Conservation (phyloP, 2,113 vertebrate genomes). For the Uropsilus gracilis region DNA sequence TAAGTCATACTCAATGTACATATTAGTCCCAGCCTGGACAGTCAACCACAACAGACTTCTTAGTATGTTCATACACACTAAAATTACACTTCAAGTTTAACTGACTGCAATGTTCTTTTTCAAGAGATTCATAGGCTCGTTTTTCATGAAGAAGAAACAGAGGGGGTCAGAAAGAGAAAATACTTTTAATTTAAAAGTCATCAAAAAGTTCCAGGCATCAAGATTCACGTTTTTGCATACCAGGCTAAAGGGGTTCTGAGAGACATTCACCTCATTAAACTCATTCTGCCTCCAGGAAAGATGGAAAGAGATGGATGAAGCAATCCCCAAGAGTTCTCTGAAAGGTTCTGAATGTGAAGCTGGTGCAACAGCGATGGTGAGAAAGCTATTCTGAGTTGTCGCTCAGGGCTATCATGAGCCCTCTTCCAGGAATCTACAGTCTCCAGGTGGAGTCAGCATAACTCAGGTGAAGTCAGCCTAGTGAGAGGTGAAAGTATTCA, state of each 20-base stretch:
- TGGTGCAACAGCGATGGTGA: not conserved
- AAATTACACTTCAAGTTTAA: slow-evolving; percentile 51
- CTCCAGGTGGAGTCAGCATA: not conserved
- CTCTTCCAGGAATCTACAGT: not conserved
- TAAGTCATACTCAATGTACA: not conserved
- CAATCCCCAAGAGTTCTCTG: not conserved
- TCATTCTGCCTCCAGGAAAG: not conserved
- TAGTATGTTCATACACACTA: not conserved
- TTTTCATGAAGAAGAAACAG: slow-evolving; percentile 60
- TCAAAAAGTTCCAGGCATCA: not conserved
- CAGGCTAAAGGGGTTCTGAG: not conserved
- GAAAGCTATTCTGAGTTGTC: not conserved
- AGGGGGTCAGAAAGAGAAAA: slow-evolving; percentile 14
- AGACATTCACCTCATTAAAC: not conserved
- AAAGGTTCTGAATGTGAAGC: not conserved
- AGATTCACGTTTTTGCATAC: not conserved
- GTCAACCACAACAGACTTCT: not conserved
- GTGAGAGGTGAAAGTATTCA: not conserved
- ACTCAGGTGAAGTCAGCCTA: not conserved
- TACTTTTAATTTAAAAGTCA: slow-evolving; percentile 37
- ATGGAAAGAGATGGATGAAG: not conserved
- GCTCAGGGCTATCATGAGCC: too few species aligned
- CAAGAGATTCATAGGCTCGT: slow-evolving; percentile 31
- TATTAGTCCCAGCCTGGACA: not conserved
- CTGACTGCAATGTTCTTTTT: not conserved